Evolutionary conservation across 2,797 vertebrate species (phyloP).

Genomic region (Carapus acus): DNA sequence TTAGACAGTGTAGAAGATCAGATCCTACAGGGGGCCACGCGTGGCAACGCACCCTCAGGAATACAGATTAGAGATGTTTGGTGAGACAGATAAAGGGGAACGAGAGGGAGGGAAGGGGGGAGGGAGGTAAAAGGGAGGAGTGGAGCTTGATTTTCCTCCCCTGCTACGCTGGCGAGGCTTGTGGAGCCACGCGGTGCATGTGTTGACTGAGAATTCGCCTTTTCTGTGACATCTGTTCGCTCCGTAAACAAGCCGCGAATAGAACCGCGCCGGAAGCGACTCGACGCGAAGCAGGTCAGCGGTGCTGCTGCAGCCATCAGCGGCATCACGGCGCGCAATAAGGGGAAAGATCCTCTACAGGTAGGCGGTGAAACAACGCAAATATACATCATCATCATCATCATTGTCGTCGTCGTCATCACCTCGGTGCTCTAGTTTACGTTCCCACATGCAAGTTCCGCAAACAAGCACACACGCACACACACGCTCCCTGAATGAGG

Average conservation of each 20-base stretch:
- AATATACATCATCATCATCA: too few species aligned
- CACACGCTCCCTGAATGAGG: not conserved
- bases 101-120: slow-evolving; percentile 6
- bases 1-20: slow-evolving; percentile 42
- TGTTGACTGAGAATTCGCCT: too few species aligned
- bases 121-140: slow-evolving; percentile 4
- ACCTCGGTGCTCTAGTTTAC: too few species aligned
- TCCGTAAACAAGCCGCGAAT: too few species aligned
- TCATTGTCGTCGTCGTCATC: too few species aligned
- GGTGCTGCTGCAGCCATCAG: not conserved
- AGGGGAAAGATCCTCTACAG: not conserved
- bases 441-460: not conserved
- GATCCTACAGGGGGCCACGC: slow-evolving; percentile 40
- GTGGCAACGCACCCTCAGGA: slow-evolving; percentile 50
- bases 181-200: slow-evolving; percentile 17
- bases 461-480: too few species aligned
- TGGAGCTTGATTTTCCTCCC: slow-evolving; percentile 30
- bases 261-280: too few species aligned
- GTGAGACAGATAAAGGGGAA: slow-evolving; percentile 32
- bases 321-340: not conserved
- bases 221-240: too few species aligned
- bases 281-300: slow-evolving; percentile 16
- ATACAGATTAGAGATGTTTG: slow-evolving; percentile 57
- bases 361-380: not conserved
- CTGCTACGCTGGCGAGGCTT: slow-evolving; percentile 27